Evolutionary conservation across 2,113 vertebrate species (phyloP).

Genomic region (Micronycteris hirsuta): DNA sequence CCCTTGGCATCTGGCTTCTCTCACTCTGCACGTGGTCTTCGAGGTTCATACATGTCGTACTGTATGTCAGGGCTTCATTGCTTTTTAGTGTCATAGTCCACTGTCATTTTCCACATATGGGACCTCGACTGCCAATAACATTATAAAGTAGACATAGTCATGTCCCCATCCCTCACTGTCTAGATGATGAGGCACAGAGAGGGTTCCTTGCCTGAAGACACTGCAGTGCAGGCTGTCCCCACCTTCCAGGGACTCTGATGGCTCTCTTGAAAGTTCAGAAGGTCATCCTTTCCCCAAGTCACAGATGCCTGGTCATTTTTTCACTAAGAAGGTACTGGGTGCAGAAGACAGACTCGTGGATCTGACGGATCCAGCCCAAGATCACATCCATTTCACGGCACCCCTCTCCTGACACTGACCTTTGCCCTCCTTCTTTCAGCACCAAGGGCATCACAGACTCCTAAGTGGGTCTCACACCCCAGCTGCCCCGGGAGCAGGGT

Average conservation of each 20-base stretch:
- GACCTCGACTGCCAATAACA: background rate
- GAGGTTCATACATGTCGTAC: rapidly evolving
- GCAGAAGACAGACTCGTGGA: background rate
- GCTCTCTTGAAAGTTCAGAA: background rate
- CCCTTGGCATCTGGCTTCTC: no score
- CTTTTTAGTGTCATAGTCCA: rapidly evolving
- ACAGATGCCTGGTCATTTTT: rapidly evolving
- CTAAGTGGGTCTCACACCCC: background rate
- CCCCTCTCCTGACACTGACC: background rate
- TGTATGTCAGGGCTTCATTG: rapidly evolving
- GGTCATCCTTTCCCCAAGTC: background rate
- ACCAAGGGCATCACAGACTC: background rate
- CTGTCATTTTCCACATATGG: background rate
- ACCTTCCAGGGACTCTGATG: background rate
- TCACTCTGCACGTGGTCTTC: rapidly evolving
- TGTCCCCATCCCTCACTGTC: rapidly evolving
- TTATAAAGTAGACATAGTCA: rapidly evolving
- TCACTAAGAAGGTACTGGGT: rapidly evolving
- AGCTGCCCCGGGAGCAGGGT: rapidly evolving
- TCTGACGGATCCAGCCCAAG: background rate
- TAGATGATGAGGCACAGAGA: rapidly evolving
- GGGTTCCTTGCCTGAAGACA: rapidly evolving
- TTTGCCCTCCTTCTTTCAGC: background rate
- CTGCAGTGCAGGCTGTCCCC: rapidly evolving
- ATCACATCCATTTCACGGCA: rapidly evolving